Evolutionary conservation across 2,113 vertebrate species (phyloP), one percentile per base, ranked within the genome.

Genomic region (Barnardius zonarius): DNA sequence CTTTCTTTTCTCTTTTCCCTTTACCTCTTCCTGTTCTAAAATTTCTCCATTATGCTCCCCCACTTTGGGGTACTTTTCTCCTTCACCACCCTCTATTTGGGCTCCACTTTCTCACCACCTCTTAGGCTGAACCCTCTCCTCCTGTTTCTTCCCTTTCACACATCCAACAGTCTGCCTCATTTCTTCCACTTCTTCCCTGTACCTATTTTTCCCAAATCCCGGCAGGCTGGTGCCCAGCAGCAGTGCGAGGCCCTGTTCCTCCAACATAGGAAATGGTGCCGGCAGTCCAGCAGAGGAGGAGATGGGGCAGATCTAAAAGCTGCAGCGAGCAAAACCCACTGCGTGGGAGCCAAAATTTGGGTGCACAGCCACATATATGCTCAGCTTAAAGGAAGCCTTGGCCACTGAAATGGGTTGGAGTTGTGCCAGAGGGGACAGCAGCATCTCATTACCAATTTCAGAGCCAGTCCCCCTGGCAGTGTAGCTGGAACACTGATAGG

Each of bases 341-440:
- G 57, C 1, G 20, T 23, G 64, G 78, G 67, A 95, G 80, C 48
- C 15, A 31, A 90, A 93, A 78, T 90, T 70, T 86, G 69, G 95
- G 69, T 73, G 88, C 0, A 0, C 5, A 0, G 90, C 76, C 95
- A 93, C 33, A 7, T 4, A 3, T 17, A 44, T 9, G 19, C 73
- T 94, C 57, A 57, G 39, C 48, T 64, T 67, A 81, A 86, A 90
- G 61, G 80, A 88, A 95, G 66, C 51, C 48, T 91, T 88, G 88
- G 86, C 57, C 83, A 88, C 57, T 0, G 0, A 75, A 72, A 77
- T 10, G 51, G 25, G 17, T 25, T 95, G 95, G 95, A 85, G 51
- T 18, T 72, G 75, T 76, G 95, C 88, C 95, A 94, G 51, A 0
- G 48, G 18, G 69, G 46, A 93, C 72, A 92, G 86, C 69, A 86